A percentile compares a stretch with the other conserved stretches of the same genome.
Conservation (phyloP, 2,888 invertebrate genomes). For the Diogma glabrata region DNA sequence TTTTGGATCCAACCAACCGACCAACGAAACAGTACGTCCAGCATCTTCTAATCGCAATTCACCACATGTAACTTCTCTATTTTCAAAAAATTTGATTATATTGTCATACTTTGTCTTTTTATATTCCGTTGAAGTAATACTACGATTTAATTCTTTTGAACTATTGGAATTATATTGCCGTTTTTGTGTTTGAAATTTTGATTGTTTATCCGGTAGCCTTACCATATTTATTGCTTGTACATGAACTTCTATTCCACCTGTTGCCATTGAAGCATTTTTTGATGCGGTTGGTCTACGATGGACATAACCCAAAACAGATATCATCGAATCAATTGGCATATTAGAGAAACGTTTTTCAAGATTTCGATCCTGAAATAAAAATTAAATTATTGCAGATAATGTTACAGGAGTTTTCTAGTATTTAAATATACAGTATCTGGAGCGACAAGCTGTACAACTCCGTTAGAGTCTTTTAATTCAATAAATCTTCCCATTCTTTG, state of each 20-base stretch:
- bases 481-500: constrained; percentile 46
- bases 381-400: background rate
- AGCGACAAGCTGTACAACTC: constrained; percentile 45
- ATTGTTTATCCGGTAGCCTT: constrained; percentile 18
- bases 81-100: constrained; percentile 35
- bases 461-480: constrained; percentile 49
- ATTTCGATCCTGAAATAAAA: constrained; percentile 29
- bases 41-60: constrained; percentile 32
- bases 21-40: constrained; percentile 30
- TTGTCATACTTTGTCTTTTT: constrained; percentile 35
- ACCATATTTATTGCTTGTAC: constrained; percentile 33
- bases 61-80: constrained; percentile 36
- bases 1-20: constrained; percentile 35
- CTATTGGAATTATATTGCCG: constrained; percentile 33
- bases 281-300: constrained; percentile 30
- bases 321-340: constrained; percentile 34
- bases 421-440: constrained; percentile 28
- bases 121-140: constrained; percentile 37
- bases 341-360: constrained; percentile 34
- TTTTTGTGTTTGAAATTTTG: constrained; percentile 25
- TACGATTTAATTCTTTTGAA: constrained; percentile 22
- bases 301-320: constrained; percentile 34
- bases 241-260: constrained; percentile 37
- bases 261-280: constrained; percentile 33
- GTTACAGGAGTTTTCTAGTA: background rate